Conservation (phyloP, 1,140 invertebrate species). For the Drosophila nigromelanica region DNA sequence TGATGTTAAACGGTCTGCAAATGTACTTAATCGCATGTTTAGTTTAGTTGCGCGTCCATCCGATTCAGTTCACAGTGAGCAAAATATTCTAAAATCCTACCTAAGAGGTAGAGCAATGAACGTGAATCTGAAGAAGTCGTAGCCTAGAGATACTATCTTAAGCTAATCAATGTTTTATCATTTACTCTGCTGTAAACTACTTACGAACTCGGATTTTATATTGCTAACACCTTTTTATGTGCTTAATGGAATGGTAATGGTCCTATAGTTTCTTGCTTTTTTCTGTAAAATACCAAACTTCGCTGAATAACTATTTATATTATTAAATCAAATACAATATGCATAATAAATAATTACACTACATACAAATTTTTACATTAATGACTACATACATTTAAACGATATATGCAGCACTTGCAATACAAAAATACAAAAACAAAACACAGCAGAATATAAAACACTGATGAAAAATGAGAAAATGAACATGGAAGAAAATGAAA, state of each 20-base stretch:
- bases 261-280: constrained; percentile 5
- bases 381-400: constrained; percentile 76
- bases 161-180: constrained; percentile 9
- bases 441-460: constrained; percentile 23
- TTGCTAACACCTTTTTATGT: constrained; percentile 6
- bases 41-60: constrained; percentile 26
- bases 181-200: constrained; percentile 1
- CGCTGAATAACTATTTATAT: constrained; percentile 41
- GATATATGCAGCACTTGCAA: constrained; percentile 56
- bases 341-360: constrained; percentile 24
- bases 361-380: constrained; percentile 69
- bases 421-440: constrained; percentile 51
- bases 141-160: constrained; percentile 15
- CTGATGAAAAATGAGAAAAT: constrained; percentile 74
- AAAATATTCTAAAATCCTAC: constrained; percentile 38
- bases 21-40: constrained; percentile 66
- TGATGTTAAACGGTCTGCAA: constrained; percentile 32
- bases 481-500: constrained; percentile 75
- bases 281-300: constrained; percentile 35
- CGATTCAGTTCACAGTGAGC: constrained; percentile 15
- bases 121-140: constrained; percentile 16
- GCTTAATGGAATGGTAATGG: constrained; percentile 14
- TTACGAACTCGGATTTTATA: constrained; percentile 13
- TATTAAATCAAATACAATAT: constrained; percentile 25
- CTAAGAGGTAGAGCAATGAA: constrained; percentile 4